Evolutionary conservation across 2,888 invertebrate species (phyloP).

Genomic region (Pharmacophagus antenor): DNA sequence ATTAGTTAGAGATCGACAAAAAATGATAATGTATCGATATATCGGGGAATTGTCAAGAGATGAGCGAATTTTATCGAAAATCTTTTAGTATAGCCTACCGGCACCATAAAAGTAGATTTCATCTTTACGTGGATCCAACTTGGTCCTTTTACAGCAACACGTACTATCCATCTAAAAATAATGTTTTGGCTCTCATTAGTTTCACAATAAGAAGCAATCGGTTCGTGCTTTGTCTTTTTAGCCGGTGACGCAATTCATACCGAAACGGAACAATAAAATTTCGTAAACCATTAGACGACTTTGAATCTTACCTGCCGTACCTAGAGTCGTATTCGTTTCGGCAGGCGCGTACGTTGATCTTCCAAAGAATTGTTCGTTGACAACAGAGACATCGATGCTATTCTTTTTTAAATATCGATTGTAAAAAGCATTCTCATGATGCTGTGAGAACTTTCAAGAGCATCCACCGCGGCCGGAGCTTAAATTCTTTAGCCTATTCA

Average conservation of each 20-base stretch:
- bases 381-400: conserved; percentile 78
- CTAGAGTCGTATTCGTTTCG: conserved; percentile 42
- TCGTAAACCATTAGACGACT: conserved; percentile 36
- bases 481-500: conserved; percentile 67
- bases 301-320: conserved; percentile 36
- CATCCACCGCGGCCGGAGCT: conserved; percentile 56
- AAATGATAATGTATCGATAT: conserved; percentile 16
- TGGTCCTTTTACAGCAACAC: conserved; percentile 58
- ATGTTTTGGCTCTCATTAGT: conserved; percentile 76
- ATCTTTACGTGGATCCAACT: conserved; percentile 53
- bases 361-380: conserved; percentile 76
- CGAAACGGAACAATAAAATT: conserved; percentile 70
- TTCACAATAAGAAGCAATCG: conserved; percentile 66
- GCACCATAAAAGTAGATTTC: conserved; percentile 62
- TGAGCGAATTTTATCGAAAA: conserved; percentile 26
- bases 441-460: conserved; percentile 73
- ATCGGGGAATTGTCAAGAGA: conserved; percentile 10
- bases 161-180: conserved; percentile 67
- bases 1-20: conserved; percentile 27
- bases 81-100: conserved; percentile 58
- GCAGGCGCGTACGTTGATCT: conserved; percentile 51
- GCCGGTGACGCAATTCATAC: conserved; percentile 77
- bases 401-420: conserved; percentile 80
- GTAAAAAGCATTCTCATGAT: conserved; percentile 77
- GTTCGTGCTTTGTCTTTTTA: conserved; percentile 76